These are phyloP conservation scores for Dichetophora obliterata DNA, from an alignment of 2,888 invertebrate genomes.

Conservation along the genomic window DNA sequence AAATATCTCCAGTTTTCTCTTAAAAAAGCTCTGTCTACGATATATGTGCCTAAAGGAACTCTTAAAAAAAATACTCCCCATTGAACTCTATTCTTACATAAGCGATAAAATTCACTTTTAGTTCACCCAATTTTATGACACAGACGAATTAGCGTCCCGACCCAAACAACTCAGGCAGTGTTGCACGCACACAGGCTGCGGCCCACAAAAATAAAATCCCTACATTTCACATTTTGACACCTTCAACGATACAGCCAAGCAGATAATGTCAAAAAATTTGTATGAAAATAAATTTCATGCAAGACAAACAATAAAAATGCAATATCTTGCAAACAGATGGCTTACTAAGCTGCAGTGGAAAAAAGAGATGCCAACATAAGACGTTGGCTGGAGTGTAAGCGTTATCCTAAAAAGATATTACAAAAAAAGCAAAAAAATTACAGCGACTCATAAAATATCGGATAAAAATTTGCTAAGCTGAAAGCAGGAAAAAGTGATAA, in stretches of 20 bases:
- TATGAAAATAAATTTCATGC: conserved; percentile 1
- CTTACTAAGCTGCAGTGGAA: conserved; percentile 6
- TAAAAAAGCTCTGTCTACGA: not conserved
- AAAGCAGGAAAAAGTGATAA: conserved; percentile 50
- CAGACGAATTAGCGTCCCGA: not conserved
- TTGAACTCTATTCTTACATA: not conserved
- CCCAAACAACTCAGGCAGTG: not conserved
- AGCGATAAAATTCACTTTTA: conserved; percentile 2
- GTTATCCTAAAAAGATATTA: not conserved
- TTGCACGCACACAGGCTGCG: not conserved
- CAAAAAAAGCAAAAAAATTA: conserved; percentile 35
- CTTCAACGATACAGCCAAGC: conserved; percentile 21
- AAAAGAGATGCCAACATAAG: not conserved
- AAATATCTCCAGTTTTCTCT: no score
- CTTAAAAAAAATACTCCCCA: not conserved
- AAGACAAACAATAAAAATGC: conserved; percentile 36
- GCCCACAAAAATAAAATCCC: not conserved
- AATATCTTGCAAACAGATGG: conserved; percentile 25
- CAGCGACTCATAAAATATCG: conserved; percentile 49
- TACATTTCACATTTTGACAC: conserved; percentile 26
- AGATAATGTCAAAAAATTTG: conserved; percentile 33
- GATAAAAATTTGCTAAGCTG: conserved; percentile 47
- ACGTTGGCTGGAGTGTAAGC: not conserved
- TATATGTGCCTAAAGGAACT: not conserved
- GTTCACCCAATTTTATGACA: conserved; percentile 4